Conservation (phyloP, 2,113 vertebrate species). For the Oxyruncus cristatus region DNA sequence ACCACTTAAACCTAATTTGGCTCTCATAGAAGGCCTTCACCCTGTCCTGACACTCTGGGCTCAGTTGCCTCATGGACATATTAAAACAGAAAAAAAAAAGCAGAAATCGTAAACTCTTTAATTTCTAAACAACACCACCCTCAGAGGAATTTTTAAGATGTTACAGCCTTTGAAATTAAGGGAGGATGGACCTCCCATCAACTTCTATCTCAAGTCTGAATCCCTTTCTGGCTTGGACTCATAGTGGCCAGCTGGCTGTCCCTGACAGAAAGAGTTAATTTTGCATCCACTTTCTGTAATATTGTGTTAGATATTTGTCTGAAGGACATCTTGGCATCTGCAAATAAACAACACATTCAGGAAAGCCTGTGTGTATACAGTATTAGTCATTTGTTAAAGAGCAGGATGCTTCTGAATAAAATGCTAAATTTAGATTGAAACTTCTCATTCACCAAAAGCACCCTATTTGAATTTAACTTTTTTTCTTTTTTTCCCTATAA, state of each 20-base stretch:
- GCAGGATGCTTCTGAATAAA: conserved; percentile 27
- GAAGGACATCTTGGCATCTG: conserved; percentile 34
- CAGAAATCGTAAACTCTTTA: not conserved
- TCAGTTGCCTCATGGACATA: not conserved
- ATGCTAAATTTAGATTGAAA: conserved; percentile 23
- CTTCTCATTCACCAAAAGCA: not conserved
- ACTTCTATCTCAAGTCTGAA: not conserved
- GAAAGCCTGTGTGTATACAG: conserved; percentile 13
- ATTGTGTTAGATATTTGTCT: conserved; percentile 17
- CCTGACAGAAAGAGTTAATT: not conserved
- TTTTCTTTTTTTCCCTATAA: accelerated
- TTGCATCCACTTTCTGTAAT: not conserved
- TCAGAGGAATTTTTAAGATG: not conserved
- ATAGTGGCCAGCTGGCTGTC: not conserved
- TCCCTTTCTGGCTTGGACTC: not conserved
- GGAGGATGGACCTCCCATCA: not conserved
- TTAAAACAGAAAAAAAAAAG: not conserved
- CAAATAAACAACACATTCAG: conserved; percentile 42
- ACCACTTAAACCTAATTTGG: not conserved
- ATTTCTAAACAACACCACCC: not conserved
- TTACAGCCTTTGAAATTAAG: not conserved
- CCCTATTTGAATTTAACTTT: not conserved
- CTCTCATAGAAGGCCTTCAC: not conserved
- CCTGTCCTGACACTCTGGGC: not conserved
- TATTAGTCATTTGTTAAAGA: not conserved